Evolutionary conservation across 2,113 vertebrate species (phyloP).

Genomic region (Brachyhypopomus occidentalis): DNA sequence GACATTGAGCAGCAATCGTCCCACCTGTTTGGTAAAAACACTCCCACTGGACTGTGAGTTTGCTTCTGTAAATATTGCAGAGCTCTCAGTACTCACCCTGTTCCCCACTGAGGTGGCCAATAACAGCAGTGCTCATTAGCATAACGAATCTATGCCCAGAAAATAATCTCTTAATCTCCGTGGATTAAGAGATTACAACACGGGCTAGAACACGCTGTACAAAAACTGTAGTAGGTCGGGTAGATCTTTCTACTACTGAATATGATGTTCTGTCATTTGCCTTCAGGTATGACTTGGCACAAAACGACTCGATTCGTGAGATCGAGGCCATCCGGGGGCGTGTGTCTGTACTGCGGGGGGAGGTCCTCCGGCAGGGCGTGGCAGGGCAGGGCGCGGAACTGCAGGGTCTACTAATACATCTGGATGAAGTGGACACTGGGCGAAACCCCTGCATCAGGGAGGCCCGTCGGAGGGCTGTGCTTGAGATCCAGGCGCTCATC

Average conservation of each 20-base stretch:
- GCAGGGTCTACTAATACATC: conserved; percentile 84
- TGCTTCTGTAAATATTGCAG: too few species aligned
- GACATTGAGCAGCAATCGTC: too few species aligned
- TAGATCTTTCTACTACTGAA: neutral
- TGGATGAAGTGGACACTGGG: conserved; percentile 90
- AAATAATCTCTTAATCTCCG: too few species aligned
- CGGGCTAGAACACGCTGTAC: too few species aligned
- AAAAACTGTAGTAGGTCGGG: too few species aligned
- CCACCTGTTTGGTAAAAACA: neutral
- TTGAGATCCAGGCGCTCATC: conserved; percentile 91
- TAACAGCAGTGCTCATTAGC: too few species aligned
- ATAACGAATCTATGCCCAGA: too few species aligned
- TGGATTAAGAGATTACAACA: too few species aligned
- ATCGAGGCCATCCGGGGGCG: conserved; percentile 88
- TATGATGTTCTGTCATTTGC: neutral
- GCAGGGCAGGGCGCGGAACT: conserved; percentile 84
- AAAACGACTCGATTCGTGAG: conserved; percentile 90
- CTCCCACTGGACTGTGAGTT: neutral
- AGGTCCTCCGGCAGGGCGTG: conserved; percentile 80
- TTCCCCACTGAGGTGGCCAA: too few species aligned
- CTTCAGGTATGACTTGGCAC: conserved; percentile 85
- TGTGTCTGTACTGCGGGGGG: conserved; percentile 79
- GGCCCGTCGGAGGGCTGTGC: conserved; percentile 88
- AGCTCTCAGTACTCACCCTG: too few species aligned
- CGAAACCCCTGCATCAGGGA: conserved; percentile 96